Base-by-base conservation (phyloP, 2,113 vertebrate genomes). In the Sceloporus undulatus region DNA sequence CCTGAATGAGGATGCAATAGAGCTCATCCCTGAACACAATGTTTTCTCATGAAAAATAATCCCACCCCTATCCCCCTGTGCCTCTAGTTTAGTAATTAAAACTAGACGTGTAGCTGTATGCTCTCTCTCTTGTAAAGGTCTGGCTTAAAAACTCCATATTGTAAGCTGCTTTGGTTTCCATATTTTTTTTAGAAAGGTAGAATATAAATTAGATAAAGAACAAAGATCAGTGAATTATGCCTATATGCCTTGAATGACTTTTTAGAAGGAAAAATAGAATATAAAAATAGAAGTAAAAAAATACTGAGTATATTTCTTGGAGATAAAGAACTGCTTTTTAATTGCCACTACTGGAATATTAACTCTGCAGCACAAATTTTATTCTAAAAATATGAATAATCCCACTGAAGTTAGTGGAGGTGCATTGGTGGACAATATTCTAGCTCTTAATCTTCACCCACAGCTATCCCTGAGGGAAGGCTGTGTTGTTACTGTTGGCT, bases 401-500 rank as follows among this genome's bases (percentile, higher is more conserved):
- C 13, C 40, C 52, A 52, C 27, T 19, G 40, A 82, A 5, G 38
- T 29, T 68, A 21, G 27, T 68, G 42, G 82, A 52, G 1, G n/a
- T 25, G 21, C 54, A 74, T 95, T 93, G 91, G 85, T 92, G 59
- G 23, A 78, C 9, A 75, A 40, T 78, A 73, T 87, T 81, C 90
- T 93, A 88, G 92, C 65, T 71, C 83, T 88, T 91, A 74, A 94
- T 82, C 71, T 88, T 93, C 29, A 87, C 90, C 89, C 92, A 89
- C 88, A 70, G 86, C 56, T 83, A 87, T 23, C 71, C 74, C 75
- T 0, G 79, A 79, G 90, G 92, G 90, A 90, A 95, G 93, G 89
- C 91, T 93, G 93, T 92, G 91, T 85, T 94, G 92, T 92, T 95
- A 90, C 91, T 92, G 88, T 92, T 92, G 92, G 66, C 88, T 93